A percentile compares a stretch with the other conserved stretches of the same genome.
Evolutionary conservation across 1,140 invertebrate genomes (phyloP).

Genomic region (Saxidomus purpurata): DNA sequence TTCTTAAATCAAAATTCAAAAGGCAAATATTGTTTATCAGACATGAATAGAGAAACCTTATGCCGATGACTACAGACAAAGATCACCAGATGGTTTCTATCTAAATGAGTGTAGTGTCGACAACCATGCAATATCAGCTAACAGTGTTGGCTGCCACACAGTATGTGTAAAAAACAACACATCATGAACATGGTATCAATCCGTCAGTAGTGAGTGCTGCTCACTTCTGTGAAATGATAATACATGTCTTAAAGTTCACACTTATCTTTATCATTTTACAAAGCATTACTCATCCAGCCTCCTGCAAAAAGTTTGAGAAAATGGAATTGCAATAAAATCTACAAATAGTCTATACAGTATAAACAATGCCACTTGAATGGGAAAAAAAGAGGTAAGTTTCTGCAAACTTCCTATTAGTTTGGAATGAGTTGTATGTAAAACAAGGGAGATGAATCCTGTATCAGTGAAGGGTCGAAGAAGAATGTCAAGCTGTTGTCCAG

Average conservation of each 20-base stretch:
- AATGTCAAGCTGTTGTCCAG: too few species aligned
- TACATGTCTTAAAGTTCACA: not conserved
- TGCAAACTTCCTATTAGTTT: too few species aligned
- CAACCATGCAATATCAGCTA: not conserved
- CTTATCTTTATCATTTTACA: not conserved
- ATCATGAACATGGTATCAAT: constrained; percentile 32
- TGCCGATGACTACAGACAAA: not conserved
- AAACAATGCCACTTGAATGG: too few species aligned
- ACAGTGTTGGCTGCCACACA: not conserved
- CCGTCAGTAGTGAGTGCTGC: constrained; percentile 15
- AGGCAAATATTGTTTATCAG: too few species aligned
- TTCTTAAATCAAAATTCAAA: too few species aligned
- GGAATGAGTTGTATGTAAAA: too few species aligned
- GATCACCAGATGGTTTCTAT: constrained; percentile 20
- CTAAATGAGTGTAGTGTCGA: not conserved
- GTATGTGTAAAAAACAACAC: constrained; percentile 32
- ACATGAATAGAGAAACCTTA: too few species aligned
- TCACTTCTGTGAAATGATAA: constrained; percentile 49
- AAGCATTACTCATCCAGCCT: not conserved
- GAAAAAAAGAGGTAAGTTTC: too few species aligned
- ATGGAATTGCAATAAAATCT: not conserved
- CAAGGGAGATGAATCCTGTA: too few species aligned
- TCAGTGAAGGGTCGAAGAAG: too few species aligned
- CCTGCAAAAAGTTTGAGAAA: not conserved
- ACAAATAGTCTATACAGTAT: not conserved